Conservation (phyloP, 2,113 vertebrate species). For the Pygoscelis antarcticus region DNA sequence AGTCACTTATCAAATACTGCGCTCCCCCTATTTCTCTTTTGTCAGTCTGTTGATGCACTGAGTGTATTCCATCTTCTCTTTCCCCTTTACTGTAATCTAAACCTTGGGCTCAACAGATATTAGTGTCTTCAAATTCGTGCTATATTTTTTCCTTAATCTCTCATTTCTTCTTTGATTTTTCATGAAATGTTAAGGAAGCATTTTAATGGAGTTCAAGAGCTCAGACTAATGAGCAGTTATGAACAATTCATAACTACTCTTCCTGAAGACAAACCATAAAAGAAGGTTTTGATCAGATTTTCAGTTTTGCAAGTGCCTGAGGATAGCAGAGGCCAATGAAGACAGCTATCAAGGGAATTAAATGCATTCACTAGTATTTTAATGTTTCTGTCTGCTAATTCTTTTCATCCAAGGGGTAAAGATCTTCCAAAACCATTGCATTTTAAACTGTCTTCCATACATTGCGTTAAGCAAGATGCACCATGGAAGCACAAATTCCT, state of each 20-base stretch:
- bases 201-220: slow-evolving; percentile 1
- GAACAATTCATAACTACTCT: neutral
- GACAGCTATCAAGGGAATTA: neutral
- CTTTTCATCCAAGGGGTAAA: neutral
- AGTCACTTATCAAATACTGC: neutral
- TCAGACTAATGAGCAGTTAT: slow-evolving; percentile 4
- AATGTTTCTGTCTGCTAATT: neutral
- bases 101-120: neutral
- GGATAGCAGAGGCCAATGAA: neutral
- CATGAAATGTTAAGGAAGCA: neutral
- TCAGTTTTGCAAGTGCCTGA: neutral
- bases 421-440: neutral
- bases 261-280: neutral
- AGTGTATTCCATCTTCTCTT: neutral
- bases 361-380: neutral
- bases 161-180: neutral
- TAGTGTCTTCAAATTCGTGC: neutral
- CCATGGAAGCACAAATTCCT: neutral
- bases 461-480: neutral
- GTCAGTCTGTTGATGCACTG: neutral
- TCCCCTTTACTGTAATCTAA: neutral
- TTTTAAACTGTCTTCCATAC: neutral
- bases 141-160: neutral
- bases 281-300: neutral
- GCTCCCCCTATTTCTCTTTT: neutral